Evolutionary conservation across 2,888 invertebrate genomes (phyloP).

Genomic region (Callosobruchus maculatus): DNA sequence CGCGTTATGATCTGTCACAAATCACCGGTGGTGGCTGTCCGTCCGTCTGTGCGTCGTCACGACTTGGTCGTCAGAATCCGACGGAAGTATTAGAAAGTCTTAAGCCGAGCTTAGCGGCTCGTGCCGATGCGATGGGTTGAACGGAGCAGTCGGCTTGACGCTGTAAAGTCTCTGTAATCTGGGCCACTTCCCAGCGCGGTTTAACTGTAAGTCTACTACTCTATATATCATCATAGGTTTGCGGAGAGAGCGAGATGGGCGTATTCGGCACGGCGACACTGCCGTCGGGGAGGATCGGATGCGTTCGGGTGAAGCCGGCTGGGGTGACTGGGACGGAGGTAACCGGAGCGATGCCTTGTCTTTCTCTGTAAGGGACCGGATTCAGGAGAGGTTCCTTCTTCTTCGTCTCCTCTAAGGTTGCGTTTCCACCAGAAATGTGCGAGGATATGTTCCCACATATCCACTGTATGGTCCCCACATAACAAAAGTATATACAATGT

Average conservation of each 20-base stretch:
- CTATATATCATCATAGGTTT: conserved; percentile 63
- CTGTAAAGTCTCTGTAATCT: conserved; percentile 62
- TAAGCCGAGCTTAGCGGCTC: conserved; percentile 62
- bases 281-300: conserved; percentile 25
- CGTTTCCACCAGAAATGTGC: no score
- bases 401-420: no score
- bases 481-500: no score
- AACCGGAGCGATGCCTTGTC: neutral
- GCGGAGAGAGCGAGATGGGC: conserved; percentile 6
- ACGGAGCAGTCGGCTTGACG: conserved; percentile 55
- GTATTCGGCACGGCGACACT: no score
- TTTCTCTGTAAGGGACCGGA: neutral
- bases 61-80: conserved; percentile 49
- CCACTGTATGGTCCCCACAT: no score
- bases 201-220: conserved; percentile 71
- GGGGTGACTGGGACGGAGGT: neutral
- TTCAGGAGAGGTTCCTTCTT: neutral
- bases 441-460: no score
- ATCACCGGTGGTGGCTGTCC: conserved; percentile 48
- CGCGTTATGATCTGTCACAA: conserved; percentile 37
- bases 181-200: conserved; percentile 73
- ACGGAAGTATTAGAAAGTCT: conserved; percentile 71
- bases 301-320: neutral
- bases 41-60: conserved; percentile 41
- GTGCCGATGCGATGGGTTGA: neutral